A percentile compares a stretch with the other conserved stretches of the same genome.
Evolutionary conservation across 1,140 invertebrate species (phyloP).

Genomic region (Cydia splendana): DNA sequence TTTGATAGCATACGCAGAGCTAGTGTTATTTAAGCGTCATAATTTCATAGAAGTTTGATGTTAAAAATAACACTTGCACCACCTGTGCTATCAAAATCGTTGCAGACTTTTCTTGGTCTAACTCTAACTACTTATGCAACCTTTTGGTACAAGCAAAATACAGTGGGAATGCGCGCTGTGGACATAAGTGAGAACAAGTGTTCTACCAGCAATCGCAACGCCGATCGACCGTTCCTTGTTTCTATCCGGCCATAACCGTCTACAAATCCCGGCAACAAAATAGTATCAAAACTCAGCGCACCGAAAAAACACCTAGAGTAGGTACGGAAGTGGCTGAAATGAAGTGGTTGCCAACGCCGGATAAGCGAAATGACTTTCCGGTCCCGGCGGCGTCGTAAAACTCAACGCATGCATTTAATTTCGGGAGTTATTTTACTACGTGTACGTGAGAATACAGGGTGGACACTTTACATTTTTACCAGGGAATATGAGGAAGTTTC

Average conservation of each 20-base stretch:
- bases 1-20: no score
- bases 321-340: conserved; percentile 43
- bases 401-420: conserved; percentile 60
- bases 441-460: conserved; percentile 33
- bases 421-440: conserved; percentile 45
- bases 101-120: no score
- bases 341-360: conserved; percentile 47
- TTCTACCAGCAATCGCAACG: background rate
- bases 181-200: background rate
- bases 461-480: conserved; percentile 34
- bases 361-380: conserved; percentile 56
- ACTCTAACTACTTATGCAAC: no score
- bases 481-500: background rate
- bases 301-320: conserved; percentile 45
- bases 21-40: no score
- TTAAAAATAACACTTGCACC: no score
- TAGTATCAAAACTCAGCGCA: conserved; percentile 45
- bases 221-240: background rate
- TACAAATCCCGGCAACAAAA: background rate
- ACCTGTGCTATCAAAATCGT: no score
- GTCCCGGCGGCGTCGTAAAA: conserved; percentile 51
- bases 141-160: background rate
- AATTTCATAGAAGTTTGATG: no score
- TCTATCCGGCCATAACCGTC: background rate
- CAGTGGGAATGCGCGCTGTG: background rate